Base-by-base conservation (phyloP, 2,888 invertebrate genomes). In the Dryomyza anilis region DNA sequence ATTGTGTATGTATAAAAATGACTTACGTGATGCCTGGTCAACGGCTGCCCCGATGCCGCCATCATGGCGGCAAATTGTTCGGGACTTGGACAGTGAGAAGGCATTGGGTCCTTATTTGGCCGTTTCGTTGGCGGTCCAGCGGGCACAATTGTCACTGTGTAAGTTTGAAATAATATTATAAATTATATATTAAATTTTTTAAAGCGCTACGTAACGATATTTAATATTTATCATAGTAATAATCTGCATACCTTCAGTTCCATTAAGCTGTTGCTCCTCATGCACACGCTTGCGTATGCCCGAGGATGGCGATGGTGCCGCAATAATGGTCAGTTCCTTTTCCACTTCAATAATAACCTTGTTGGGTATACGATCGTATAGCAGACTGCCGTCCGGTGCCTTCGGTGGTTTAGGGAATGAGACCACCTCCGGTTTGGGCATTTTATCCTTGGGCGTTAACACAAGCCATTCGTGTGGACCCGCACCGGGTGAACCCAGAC, bases 401-500 rank as follows among this genome's bases (percentile, higher is more conserved):
- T 94, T 94, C 55, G 95, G 95, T 71, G 95, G 95, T 83, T 93
- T 92, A 62, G 95, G 95, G 85, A 94, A 96, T 76, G 92, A 92
- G 72, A 92, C 89, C 79, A 90, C 89, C 73, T 89, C 89, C 39
- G 94, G 93, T 84, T 88, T 87, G 70, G 95, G 95, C 85, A 94
- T 87, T 84, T 89, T 87, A 70, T 84, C 84, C 77, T 83, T 83
- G 59, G 83, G 82, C 69, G 84, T 84, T 36, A 84, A 74, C 64
- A 83, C 76, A 46, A 84, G 71, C 84, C 84, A 84, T 72, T 85
- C 85, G 57, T 89, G 88, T 66, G 86, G 86, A 21, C 85, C 83
- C 53, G 83, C 79, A 53, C 86, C 85, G 1, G 88, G 88, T 76
- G 89, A 87, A 25, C 91, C 91, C 64, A 92, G 83, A 67, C 88